A percentile compares a stretch with the other conserved stretches of the same genome.
phyloP scores from a whole-genome alignment of 2,888 invertebrate species.

The Amiota minor region DNA sequence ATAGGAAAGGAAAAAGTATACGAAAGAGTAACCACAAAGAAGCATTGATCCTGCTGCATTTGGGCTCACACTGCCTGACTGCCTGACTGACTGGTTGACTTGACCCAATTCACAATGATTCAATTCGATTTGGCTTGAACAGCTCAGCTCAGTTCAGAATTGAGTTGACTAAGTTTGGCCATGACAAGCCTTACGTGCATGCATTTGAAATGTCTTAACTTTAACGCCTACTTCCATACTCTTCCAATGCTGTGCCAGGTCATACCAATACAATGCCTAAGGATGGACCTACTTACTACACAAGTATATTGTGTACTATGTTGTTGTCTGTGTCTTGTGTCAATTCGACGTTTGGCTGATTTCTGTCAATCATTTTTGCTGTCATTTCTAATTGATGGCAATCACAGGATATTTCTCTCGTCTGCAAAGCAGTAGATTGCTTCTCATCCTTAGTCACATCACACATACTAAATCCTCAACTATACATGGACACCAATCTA shows the following conservation, averaged over 20 bases:
- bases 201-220: neutral
- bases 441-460: neutral
- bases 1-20: neutral
- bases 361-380: constrained; percentile 16
- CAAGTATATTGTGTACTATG: no score
- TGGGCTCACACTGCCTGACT: neutral
- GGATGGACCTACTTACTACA: neutral
- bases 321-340: constrained; percentile 13
- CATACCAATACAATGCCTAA: neutral
- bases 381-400: neutral
- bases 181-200: neutral
- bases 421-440: neutral
- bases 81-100: no score
- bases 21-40: neutral
- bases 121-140: neutral
- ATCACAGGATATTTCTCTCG: no score
- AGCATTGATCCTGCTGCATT: constrained; percentile 1
- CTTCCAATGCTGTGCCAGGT: neutral
- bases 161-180: neutral
- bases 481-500: no score
- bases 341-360: constrained; percentile 7
- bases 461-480: no score
- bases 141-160: neutral
- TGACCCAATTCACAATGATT: neutral
- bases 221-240: neutral